Evolutionary conservation across 64 coral and sea anemone species (phyloP).

Genomic region (Acropora tenuis): DNA sequence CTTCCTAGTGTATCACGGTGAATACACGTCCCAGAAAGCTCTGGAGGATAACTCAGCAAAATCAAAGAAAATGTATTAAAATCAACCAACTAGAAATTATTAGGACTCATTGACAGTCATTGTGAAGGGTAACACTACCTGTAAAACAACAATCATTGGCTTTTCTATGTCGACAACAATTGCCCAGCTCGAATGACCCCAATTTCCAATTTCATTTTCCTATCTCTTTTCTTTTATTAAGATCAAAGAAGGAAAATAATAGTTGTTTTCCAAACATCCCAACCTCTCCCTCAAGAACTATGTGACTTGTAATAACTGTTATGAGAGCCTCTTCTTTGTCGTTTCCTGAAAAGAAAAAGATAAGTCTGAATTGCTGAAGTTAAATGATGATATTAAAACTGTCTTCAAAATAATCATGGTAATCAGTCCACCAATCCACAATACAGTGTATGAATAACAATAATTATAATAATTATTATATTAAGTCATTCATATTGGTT

Average conservation of each 20-base stretch:
- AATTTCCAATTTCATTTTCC: background rate
- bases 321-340: constrained; percentile 92
- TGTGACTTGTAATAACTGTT: constrained; percentile 95
- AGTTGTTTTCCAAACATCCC: background rate
- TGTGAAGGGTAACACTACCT: too few species aligned
- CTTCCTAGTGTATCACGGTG: too few species aligned
- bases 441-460: background rate
- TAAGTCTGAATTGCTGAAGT: background rate
- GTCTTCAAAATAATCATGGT: background rate
- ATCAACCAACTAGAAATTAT: too few species aligned
- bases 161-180: too few species aligned
- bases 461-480: too few species aligned
- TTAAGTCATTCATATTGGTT: too few species aligned
- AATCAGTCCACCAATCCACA: background rate
- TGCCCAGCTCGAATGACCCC: too few species aligned
- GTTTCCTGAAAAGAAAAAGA: constrained; percentile 67
- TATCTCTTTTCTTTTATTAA: background rate
- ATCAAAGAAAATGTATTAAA: too few species aligned
- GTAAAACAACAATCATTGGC: too few species aligned
- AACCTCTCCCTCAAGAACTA: constrained; percentile 37
- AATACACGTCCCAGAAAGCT: too few species aligned
- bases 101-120: too few species aligned
- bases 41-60: too few species aligned
- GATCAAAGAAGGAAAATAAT: background rate
- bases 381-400: background rate